Base-by-base conservation (phyloP, 35 echinoderm and acorn worm genomes). In the Anneissia japonica region DNA sequence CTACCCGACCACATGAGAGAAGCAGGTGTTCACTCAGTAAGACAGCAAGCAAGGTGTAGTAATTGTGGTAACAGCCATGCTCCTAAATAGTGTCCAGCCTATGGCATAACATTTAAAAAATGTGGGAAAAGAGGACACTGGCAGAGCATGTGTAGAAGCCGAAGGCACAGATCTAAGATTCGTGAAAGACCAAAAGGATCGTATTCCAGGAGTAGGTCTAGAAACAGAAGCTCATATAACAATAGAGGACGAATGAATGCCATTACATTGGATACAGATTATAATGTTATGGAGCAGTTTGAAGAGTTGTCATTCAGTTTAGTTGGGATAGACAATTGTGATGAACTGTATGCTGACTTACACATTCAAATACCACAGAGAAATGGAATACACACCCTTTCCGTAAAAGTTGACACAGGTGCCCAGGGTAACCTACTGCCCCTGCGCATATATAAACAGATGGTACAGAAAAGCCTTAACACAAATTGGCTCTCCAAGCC, bases 401-500 rank as follows among this genome's bases (percentile, higher is more conserved):
- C 26, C 32, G 31, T 82, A 28, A 82, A 36, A 78, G 23, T 90
- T 0, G 81, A 90, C 41, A 88, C 87, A 38, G 87, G 79, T 32
- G 87, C 79, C 11, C 76, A 82, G 28, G 79, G 87, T 0, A 88
- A 88, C 16, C 31, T 88, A 10, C 30, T 88, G 36, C 87, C 87
- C 32, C 56, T 88, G 3, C 45, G 87, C 1, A 39, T 56, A 0
- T 88, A 73, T n/a, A 41, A 34, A 82, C 40, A 29, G 40, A 36
- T 4, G 64, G 35, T 82, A 32, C 87, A 38, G 36, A 72, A 35
- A 0, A 56, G 6, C n/a, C 73, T 34, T 31, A 82, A 56, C 4
- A 88, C 79, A 34, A 34, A 31, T 46, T 0, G 23, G 36, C 72
- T 81, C 29, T 13, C 28, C 77, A 41, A 35, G 35, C 6, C 51